phyloP scores from a whole-genome alignment of 37 sponge, comb jelly and placozoan genomes.

The Spongilla lacustris region DNA sequence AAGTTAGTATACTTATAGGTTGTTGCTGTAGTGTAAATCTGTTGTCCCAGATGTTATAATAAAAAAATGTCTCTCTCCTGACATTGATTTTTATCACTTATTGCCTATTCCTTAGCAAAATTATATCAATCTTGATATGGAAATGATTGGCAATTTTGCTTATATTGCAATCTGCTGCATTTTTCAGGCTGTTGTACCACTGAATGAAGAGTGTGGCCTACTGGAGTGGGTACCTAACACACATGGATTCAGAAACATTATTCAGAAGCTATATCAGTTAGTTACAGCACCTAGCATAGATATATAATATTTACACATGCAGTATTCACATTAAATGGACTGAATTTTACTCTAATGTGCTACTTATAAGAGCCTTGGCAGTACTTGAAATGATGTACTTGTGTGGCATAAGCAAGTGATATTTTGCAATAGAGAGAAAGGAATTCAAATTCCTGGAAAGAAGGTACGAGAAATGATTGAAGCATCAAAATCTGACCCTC shows the following conservation, averaged over 20 bases:
- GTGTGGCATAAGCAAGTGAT: neutral
- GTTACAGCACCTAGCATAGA: too few species aligned
- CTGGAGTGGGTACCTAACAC: slow-evolving; percentile 92
- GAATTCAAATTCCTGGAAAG: slow-evolving; percentile 44
- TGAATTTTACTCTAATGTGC: slow-evolving; percentile 2
- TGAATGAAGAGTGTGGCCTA: slow-evolving; percentile 93
- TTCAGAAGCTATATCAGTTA: slow-evolving; percentile 77
- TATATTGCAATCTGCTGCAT: neutral
- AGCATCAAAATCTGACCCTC: slow-evolving; percentile 23
- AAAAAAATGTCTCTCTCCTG: too few species aligned
- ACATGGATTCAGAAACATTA: slow-evolving; percentile 68
- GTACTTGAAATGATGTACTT: too few species aligned
- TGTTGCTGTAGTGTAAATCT: too few species aligned
- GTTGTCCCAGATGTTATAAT: too few species aligned
- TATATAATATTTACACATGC: too few species aligned
- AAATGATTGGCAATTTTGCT: too few species aligned
- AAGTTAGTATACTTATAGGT: too few species aligned
- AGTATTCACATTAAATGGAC: too few species aligned
- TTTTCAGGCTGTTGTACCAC: slow-evolving; percentile 83
- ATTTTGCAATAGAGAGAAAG: slow-evolving; percentile 60
- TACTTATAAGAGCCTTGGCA: neutral
- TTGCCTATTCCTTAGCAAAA: too few species aligned
- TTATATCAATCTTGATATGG: too few species aligned
- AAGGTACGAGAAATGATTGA: slow-evolving; percentile 57
- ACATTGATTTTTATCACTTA: too few species aligned